Base-by-base conservation (phyloP, 2,113 vertebrate genomes). In the Ibidorhyncha struthersii region DNA sequence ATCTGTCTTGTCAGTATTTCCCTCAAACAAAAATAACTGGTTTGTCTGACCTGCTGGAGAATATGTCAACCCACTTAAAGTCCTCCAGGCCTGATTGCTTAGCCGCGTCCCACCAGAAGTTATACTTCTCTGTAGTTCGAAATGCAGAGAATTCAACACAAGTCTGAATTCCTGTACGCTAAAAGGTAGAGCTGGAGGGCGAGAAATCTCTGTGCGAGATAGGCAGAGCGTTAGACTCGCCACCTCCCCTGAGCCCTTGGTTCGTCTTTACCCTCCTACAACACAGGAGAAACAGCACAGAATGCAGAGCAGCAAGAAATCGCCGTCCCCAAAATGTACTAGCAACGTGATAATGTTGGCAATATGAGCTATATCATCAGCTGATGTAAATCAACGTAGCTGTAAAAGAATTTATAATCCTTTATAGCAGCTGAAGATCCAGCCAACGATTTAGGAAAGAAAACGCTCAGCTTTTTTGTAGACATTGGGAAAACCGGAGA, bases 271-370 rank as follows among this genome's bases (percentile, higher is more conserved):
- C 82, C 72, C 95, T 93, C 97, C 97, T 96, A 93, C 96, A 95
- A 97, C 88, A 96, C 88, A 92, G 45, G 71, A 77, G 95, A 97
- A 95, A 6, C 95, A 97, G 95, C 96, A 95, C 95, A 96, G 94
- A 96, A 97, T 96, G 95, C 94, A 84, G 94, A 94, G 93, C 96
- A 96, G 97, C 87, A 49, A 95, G 96, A 80, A 92, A 90, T 95
- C 10, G 53, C 90, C 86, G 41, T 95, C 95, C 97, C 93, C 92
- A 96, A 97, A 96, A 93, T 95, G 95, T 82, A 94, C 96, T 95
- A 97, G 92, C 93, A 90, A 96, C 45, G 91, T 96, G 97, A 89
- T 97, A 97, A 97, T 97, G 97, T 95, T 97, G 95, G 95, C 96
- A 97, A 88, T 93, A 94, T 97, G 95, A 96, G 96, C 91, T 97